Evolutionary conservation across 2,888 invertebrate species (phyloP), one percentile per base, ranked within the genome.

Genomic region (Sphecodes monilicornis): DNA sequence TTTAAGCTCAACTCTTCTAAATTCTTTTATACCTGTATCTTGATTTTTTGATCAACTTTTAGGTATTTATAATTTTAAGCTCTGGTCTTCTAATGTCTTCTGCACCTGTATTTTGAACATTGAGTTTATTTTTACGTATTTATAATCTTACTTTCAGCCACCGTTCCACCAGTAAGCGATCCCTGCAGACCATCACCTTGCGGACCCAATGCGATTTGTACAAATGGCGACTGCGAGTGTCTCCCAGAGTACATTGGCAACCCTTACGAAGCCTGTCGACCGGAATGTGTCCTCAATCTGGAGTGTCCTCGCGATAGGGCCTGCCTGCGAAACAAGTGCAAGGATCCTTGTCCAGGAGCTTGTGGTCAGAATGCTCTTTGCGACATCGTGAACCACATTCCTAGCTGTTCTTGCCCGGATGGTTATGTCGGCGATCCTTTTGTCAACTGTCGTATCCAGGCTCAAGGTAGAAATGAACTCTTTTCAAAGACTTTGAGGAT

Each of bases 311-410:
- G 96, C 74, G 97, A 97, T 91, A 97, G 97, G 91, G 97, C 98
- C 26, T 98, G 98, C 92, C 95, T 97, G 54, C 96, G 97, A 84
- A 97, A 97, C 82, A 98, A 98, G 95, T 98, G 98, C 93, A 95
- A 96, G n/a, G 97, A 98, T 95, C 98, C 98, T 8, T 98, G 98
- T 91, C 96, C 96, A n/a, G 97, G 97, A 86, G 97, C 97, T 91
- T 98, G 98, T 93, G 98, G 97, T 16, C 95, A 96, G 76, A 97
- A 97, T 92, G 97, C 98, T 1, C 95, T 97, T 80, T 98, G 98
- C 92, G 97, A 97, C 91, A 97, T 97, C 26, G 96, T 97, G 77
- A 98, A 98, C 92, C 98, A 96, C 86, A 95, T 96, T 79, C 96
- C 96, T 1, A 95, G 96, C 60, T 97, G 97, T 88, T 95, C 95